phyloP scores from a whole-genome alignment of 64 coral and sea anemone species.

The Anthopleura sola region DNA sequence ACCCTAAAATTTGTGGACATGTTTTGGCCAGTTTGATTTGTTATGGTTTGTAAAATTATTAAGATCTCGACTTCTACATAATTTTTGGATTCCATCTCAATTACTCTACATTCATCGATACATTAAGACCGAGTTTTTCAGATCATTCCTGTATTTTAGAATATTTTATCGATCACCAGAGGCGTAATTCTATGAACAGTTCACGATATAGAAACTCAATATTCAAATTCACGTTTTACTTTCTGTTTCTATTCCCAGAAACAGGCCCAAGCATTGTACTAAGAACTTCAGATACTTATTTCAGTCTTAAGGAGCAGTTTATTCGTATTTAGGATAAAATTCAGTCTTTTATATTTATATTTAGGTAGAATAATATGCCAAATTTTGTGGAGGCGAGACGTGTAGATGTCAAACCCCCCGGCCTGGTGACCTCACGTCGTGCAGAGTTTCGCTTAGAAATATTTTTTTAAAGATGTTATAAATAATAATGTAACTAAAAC shows the following conservation, averaged over 20 bases:
- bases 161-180: background rate
- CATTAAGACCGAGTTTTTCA: background rate
- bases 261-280: background rate
- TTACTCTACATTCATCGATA: background rate
- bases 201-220: background rate
- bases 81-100: background rate
- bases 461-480: background rate
- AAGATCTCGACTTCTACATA: background rate
- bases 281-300: background rate
- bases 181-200: background rate
- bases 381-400: background rate
- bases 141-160: background rate
- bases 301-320: background rate
- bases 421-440: background rate
- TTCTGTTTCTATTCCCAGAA: background rate
- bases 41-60: constrained; percentile 7
- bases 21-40: background rate
- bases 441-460: background rate
- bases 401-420: too few species aligned
- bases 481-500: too few species aligned
- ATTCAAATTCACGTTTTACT: background rate
- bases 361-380: background rate
- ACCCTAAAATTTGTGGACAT: background rate
- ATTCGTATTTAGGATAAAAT: background rate
- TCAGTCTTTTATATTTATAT: too few species aligned